phyloP scores from a whole-genome alignment of 2,113 vertebrate genomes.

The Osmerus eperlanus region DNA sequence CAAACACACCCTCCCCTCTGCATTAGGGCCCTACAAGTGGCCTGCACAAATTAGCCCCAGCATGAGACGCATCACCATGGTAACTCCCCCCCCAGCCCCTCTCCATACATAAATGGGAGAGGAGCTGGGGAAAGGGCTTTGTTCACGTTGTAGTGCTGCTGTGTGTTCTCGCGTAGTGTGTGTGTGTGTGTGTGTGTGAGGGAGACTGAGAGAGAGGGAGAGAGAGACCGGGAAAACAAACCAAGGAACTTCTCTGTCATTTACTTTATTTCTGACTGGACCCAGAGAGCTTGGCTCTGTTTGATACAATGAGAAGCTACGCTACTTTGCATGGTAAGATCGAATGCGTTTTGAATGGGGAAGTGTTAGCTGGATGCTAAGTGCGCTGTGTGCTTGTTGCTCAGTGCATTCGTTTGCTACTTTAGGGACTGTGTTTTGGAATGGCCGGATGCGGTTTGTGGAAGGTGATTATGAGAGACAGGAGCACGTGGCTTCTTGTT shows the following conservation, averaged over 20 bases:
- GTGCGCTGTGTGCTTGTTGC: neutral
- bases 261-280: slow-evolving; percentile 34
- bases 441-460: neutral
- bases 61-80: slow-evolving; percentile 71
- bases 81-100: slow-evolving; percentile 59
- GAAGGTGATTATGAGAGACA: neutral
- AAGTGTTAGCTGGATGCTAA: neutral
- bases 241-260: neutral
- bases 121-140: slow-evolving; percentile 61
- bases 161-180: slow-evolving; percentile 7
- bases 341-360: neutral
- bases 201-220: neutral
- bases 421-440: neutral
- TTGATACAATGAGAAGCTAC: neutral
- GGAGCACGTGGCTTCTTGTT: neutral
- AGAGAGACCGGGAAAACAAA: slow-evolving; percentile 9
- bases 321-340: slow-evolving; percentile 3
- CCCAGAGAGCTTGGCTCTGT: slow-evolving; percentile 11
- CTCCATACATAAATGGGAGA: slow-evolving; percentile 44
- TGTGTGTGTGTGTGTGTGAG: slow-evolving; percentile 26
- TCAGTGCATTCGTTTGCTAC: neutral
- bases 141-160: slow-evolving; percentile 39
- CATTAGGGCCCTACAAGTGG: slow-evolving; percentile 57
- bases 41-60: slow-evolving; percentile 73
- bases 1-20: slow-evolving; percentile 14